Percentiles rank a stretch among this genome's conserved stretches.
phyloP scores from a whole-genome alignment of 2,113 vertebrate genomes.

The Alces alces region DNA sequence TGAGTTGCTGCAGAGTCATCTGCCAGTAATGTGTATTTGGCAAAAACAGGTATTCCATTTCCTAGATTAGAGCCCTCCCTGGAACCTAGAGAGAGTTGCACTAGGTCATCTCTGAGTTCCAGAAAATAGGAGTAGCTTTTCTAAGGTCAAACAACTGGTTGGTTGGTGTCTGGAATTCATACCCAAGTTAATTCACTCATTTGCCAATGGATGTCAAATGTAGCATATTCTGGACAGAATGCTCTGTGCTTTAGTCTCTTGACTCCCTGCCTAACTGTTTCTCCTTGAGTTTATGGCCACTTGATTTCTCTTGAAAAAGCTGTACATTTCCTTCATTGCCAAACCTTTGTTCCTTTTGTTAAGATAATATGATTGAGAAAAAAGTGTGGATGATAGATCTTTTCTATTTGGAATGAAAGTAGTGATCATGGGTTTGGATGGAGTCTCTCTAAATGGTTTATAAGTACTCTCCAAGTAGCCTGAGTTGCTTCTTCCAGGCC shows the following conservation, averaged over 20 bases:
- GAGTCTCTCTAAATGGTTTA: neutral
- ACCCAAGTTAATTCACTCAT: neutral
- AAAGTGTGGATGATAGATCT: neutral
- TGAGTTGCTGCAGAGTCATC: neutral
- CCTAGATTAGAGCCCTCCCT: neutral
- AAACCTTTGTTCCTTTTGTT: neutral
- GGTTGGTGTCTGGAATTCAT: neutral
- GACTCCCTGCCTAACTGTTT: neutral
- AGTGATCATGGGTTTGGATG: neutral
- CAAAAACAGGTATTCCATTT: neutral
- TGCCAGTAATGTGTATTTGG: neutral
- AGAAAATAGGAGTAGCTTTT: neutral
- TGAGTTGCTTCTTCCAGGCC: neutral
- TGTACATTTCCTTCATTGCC: neutral
- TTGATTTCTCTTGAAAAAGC: neutral
- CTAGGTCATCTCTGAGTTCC: neutral
- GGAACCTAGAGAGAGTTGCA: neutral
- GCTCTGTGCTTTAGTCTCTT: neutral
- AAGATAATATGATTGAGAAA: neutral
- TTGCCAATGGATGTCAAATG: neutral
- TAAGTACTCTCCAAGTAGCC: neutral
- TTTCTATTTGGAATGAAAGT: conserved; percentile 32
- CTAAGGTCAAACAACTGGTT: neutral
- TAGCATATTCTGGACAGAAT: neutral
- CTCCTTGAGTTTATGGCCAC: neutral